Evolutionary conservation across 1,140 invertebrate genomes (phyloP).

Genomic region (Akabosia matsudoensis): DNA sequence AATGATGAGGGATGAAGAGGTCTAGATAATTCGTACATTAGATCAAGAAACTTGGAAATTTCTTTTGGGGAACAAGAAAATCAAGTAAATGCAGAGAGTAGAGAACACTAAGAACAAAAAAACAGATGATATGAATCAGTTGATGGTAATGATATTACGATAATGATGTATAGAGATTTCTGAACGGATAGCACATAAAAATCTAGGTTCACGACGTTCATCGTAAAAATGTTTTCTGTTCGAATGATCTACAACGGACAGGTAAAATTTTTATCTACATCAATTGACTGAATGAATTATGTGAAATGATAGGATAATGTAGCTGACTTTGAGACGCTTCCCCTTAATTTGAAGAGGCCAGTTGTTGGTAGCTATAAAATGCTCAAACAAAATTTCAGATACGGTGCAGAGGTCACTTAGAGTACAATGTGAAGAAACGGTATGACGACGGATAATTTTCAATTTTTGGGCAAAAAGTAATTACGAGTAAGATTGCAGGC

Average conservation of each 20-base stretch:
- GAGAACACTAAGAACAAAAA: conserved; percentile 7
- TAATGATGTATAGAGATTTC: conserved; percentile 7
- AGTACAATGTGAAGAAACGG: no score
- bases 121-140: neutral
- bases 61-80: neutral
- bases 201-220: neutral
- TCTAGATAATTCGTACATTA: neutral
- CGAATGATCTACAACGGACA: neutral
- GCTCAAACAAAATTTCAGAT: no score
- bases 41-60: neutral
- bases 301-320: no score
- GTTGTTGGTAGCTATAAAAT: no score
- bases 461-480: no score
- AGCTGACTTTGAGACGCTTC: no score
- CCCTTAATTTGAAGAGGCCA: no score
- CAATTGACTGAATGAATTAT: no score
- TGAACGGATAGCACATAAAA: neutral
- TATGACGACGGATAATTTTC: no score
- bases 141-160: neutral
- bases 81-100: neutral
- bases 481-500: no score
- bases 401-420: no score
- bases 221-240: neutral
- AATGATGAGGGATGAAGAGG: neutral
- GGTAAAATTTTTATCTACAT: neutral